Evolutionary conservation across 2,888 invertebrate species (phyloP).

Genomic region (Mactromeris polynyma): DNA sequence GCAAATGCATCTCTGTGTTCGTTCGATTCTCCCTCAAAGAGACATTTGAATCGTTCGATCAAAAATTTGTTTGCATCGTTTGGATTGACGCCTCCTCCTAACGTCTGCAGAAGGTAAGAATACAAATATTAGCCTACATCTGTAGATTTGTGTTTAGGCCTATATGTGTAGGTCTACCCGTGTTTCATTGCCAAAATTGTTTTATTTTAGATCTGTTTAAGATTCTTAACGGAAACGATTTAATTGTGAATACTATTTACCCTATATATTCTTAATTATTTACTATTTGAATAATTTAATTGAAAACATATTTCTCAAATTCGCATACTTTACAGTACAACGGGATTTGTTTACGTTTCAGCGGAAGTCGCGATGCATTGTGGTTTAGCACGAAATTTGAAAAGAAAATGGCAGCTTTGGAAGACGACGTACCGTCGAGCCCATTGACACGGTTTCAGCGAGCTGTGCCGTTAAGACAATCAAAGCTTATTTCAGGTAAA

Average conservation of each 20-base stretch:
- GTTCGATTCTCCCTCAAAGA: constrained; percentile 46
- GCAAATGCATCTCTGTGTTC: constrained; percentile 25
- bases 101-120: constrained; percentile 53
- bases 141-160: too few species aligned
- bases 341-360: constrained; percentile 53
- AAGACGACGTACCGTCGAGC: constrained; percentile 61
- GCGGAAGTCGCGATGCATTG: constrained; percentile 68
- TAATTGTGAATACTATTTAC: too few species aligned
- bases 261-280: too few species aligned
- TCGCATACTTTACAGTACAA: neutral
- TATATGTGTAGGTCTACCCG: too few species aligned
- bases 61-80: constrained; percentile 60
- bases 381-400: constrained; percentile 73
- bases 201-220: too few species aligned
- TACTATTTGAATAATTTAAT: too few species aligned
- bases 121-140: neutral
- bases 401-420: constrained; percentile 70
- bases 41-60: constrained; percentile 52
- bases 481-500: constrained; percentile 53
- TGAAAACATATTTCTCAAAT: neutral
- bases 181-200: too few species aligned
- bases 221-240: too few species aligned
- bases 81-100: constrained; percentile 53
- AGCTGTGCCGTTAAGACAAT: constrained; percentile 60
- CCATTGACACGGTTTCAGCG: constrained; percentile 64